Evolutionary conservation across 2,888 invertebrate genomes (phyloP).

Genomic region (Brachyptera risi): DNA sequence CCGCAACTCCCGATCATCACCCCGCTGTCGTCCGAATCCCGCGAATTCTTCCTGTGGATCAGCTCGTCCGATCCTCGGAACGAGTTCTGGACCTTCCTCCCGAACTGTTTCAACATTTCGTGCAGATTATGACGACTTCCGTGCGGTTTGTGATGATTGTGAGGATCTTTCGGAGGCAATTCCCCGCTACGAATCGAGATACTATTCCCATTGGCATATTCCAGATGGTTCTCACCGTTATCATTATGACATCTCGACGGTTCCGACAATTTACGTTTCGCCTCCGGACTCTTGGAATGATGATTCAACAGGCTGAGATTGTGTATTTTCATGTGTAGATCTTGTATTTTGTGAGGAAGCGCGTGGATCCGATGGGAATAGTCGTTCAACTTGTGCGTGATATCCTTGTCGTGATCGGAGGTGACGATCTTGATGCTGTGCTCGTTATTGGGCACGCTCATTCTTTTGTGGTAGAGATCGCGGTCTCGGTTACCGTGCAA

Average conservation of each 20-base stretch:
- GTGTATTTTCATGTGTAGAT: slow-evolving; percentile 9
- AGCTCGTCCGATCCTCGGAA: slow-evolving; percentile 12
- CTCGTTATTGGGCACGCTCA: slow-evolving; percentile 24
- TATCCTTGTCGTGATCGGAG: slow-evolving; percentile 25
- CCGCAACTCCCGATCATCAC: not conserved
- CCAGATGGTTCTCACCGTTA: slow-evolving; percentile 5
- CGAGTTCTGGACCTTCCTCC: slow-evolving; percentile 7
- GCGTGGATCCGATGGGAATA: slow-evolving; percentile 16
- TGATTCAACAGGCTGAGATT: too few species aligned
- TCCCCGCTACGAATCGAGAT: slow-evolving; percentile 34
- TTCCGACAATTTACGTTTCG: slow-evolving; percentile 13
- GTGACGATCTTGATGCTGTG: slow-evolving; percentile 31
- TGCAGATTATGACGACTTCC: slow-evolving; percentile 11
- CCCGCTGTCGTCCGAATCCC: slow-evolving; percentile 10
- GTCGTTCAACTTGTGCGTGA: slow-evolving; percentile 17
- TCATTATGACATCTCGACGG: slow-evolving; percentile 23
- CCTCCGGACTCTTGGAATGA: slow-evolving; percentile 6
- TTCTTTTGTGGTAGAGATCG: slow-evolving; percentile 11
- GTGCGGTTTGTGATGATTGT: slow-evolving; percentile 22
- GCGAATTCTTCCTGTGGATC: slow-evolving; percentile 15
- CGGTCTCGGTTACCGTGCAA: slow-evolving; percentile 2
- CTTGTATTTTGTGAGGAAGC: slow-evolving; percentile 4
- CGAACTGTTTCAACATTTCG: slow-evolving; percentile 17
- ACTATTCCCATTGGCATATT: slow-evolving; percentile 19
- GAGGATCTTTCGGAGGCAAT: slow-evolving; percentile 27